Conservation (phyloP, 2,888 invertebrate species). For the Timema podura region DNA sequence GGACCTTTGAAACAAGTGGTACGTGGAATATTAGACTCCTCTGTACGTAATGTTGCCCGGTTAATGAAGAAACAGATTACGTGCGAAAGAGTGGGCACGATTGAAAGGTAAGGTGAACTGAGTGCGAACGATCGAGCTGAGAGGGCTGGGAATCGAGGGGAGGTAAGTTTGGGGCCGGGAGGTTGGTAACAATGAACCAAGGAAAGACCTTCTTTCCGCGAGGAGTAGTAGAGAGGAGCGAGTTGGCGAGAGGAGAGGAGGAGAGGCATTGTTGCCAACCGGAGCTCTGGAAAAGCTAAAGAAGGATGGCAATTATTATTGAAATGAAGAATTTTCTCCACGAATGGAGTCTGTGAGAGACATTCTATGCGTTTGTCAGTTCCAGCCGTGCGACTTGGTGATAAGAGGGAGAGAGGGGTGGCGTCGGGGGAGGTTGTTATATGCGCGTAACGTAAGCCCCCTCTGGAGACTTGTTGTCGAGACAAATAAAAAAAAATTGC, state of each 20-base stretch:
- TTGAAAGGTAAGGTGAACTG: constrained; percentile 13
- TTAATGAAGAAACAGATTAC: constrained; percentile 22
- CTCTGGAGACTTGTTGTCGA: too few species aligned
- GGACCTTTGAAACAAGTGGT: constrained; percentile 11
- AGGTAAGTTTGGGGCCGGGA: not conserved
- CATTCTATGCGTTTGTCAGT: constrained; percentile 11
- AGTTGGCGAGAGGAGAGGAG: too few species aligned
- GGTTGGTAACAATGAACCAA: not conserved
- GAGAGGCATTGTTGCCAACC: constrained; percentile 18
- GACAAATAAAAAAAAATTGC: too few species aligned
- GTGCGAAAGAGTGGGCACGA: constrained; percentile 14
- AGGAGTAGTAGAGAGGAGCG: too few species aligned
- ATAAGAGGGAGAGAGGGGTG: not conserved
- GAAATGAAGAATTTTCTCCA: constrained; percentile 22
- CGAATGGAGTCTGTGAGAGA: constrained; percentile 5
- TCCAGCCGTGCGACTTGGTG: constrained; percentile 16
- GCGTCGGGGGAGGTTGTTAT: too few species aligned
- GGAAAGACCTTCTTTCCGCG: too few species aligned
- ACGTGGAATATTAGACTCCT: not conserved
- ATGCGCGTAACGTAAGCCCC: too few species aligned
- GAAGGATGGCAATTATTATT: constrained; percentile 18
- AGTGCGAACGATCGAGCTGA: not conserved
- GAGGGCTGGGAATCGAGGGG: not conserved
- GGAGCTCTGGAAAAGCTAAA: constrained; percentile 17
- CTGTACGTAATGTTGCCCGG: not conserved